These are phyloP conservation scores for Cheumatopsyche charites DNA, from an alignment of 1,140 invertebrate species.

Conservation along the genomic window DNA sequence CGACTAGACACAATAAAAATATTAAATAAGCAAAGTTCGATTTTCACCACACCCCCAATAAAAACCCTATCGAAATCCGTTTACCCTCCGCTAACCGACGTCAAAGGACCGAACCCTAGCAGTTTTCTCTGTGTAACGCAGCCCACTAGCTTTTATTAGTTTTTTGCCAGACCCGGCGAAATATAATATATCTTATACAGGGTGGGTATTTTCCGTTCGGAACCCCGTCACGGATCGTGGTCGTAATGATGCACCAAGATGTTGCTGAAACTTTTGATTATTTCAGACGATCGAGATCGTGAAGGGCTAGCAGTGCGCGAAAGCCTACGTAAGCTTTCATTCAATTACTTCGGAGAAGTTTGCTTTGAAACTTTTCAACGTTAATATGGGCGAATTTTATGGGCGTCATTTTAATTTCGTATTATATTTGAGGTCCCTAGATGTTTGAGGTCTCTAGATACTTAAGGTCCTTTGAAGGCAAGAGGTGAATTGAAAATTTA, in stretches of 20 bases:
- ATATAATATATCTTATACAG: neutral
- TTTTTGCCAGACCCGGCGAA: neutral
- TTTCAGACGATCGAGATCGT: slow-evolving; percentile 17
- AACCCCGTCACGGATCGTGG: slow-evolving; percentile 14
- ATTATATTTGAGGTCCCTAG: too few species aligned
- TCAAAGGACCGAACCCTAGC: neutral
- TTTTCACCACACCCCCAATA: slow-evolving; percentile 20
- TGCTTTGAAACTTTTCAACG: too few species aligned
- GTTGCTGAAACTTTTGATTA: slow-evolving; percentile 40
- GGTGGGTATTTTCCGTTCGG: neutral
- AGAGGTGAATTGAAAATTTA: too few species aligned
- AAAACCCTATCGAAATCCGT: slow-evolving; percentile 36
- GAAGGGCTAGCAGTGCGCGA: slow-evolving; percentile 12
- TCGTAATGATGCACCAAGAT: slow-evolving; percentile 38
- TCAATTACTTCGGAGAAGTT: slow-evolving; percentile 24
- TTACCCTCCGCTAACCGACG: slow-evolving; percentile 29
- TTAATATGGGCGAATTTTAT: too few species aligned
- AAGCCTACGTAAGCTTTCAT: slow-evolving; percentile 22
- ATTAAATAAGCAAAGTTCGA: slow-evolving; percentile 26
- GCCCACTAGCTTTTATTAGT: slow-evolving; percentile 31
- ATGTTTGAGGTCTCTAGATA: too few species aligned
- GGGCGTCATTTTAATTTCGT: too few species aligned
- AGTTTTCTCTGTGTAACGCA: slow-evolving; percentile 1
- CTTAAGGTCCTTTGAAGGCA: too few species aligned
- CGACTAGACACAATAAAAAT: slow-evolving; percentile 23